phyloP scores from a whole-genome alignment of 1,140 invertebrate species.

The Drosophila seguyi region DNA sequence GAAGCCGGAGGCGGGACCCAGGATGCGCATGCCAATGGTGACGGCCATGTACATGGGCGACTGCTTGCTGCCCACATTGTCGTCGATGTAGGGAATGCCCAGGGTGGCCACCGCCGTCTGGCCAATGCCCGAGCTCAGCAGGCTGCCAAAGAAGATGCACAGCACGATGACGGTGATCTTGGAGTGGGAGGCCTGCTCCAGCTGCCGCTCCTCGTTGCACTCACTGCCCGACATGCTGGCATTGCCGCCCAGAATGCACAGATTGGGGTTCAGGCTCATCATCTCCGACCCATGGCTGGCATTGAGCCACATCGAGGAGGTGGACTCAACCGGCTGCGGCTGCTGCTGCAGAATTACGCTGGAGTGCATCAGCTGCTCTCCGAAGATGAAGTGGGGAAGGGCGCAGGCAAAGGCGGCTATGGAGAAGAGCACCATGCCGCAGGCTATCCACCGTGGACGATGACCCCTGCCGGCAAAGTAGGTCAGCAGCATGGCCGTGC shows the following conservation, averaged over 20 bases:
- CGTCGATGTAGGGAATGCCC: slow-evolving; percentile 97
- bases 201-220: slow-evolving; percentile 87
- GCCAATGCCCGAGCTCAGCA: slow-evolving; percentile 95
- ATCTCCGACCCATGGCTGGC: slow-evolving; percentile 12
- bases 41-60: slow-evolving; percentile 97
- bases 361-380: slow-evolving; percentile 87
- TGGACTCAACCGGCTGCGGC: neutral
- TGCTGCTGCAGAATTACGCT: slow-evolving; percentile 64
- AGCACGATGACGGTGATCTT: slow-evolving; percentile 92
- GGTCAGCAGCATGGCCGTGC: slow-evolving; percentile 94
- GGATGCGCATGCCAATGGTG: slow-evolving; percentile 95
- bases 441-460: slow-evolving; percentile 97
- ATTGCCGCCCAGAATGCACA: slow-evolving; percentile 67
- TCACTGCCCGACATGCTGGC: slow-evolving; percentile 64
- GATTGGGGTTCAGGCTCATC: slow-evolving; percentile 66
- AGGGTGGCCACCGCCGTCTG: slow-evolving; percentile 96
- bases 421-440: slow-evolving; percentile 96
- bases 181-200: slow-evolving; percentile 89
- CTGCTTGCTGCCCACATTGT: slow-evolving; percentile 96
- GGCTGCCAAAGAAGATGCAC: slow-evolving; percentile 93
- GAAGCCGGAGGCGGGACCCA: slow-evolving; percentile 95
- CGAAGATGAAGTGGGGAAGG: slow-evolving; percentile 92
- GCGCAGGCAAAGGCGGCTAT: slow-evolving; percentile 95
- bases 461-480: slow-evolving; percentile 97
- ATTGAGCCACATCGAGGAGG: slow-evolving; percentile 48